Conservation (phyloP, 1,140 invertebrate species). For the Nilaparvata lugens region DNA sequence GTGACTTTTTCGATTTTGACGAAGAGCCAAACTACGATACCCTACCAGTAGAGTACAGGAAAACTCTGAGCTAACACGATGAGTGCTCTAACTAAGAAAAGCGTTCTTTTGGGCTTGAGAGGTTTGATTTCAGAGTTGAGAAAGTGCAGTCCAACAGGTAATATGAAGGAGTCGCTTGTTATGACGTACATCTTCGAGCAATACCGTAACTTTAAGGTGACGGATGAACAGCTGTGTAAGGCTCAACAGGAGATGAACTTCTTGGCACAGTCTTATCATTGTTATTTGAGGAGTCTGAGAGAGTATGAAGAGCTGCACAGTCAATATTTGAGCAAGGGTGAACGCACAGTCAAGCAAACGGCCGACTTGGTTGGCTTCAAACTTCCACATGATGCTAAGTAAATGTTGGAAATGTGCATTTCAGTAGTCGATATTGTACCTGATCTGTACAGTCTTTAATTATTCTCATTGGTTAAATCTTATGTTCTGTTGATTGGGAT, state of each 20-base stretch:
- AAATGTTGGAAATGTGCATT: constrained; percentile 15
- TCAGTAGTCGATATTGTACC: constrained; percentile 5
- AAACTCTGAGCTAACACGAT: constrained; percentile 39
- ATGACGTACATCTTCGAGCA: constrained; percentile 58
- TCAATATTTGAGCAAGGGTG: constrained; percentile 64
- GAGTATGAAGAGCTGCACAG: constrained; percentile 56
- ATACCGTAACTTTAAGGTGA: constrained; percentile 60
- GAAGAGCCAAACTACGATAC: constrained; percentile 43
- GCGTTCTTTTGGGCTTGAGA: constrained; percentile 2
- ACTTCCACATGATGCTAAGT: constrained; percentile 69
- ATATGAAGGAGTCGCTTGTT: constrained; percentile 45
- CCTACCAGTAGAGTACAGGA: constrained; percentile 39
- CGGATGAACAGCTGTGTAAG: constrained; percentile 69
- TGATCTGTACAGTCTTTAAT: neutral
- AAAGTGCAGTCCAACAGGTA: constrained; percentile 38
- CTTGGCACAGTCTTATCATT: constrained; percentile 60
- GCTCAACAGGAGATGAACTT: constrained; percentile 64
- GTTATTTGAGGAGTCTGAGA: constrained; percentile 58
- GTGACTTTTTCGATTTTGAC: constrained; percentile 45
- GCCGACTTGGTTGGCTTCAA: constrained; percentile 77
- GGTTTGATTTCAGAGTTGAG: constrained; percentile 50
- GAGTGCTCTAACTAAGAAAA: neutral
- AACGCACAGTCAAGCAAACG: constrained; percentile 62
- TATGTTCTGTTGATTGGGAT: neutral
- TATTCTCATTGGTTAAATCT: constrained; percentile 3